A percentile compares a stretch with the other conserved stretches of the same genome.
Evolutionary conservation across 1,140 invertebrate genomes (phyloP).

Genomic region (Eumeta japonica): DNA sequence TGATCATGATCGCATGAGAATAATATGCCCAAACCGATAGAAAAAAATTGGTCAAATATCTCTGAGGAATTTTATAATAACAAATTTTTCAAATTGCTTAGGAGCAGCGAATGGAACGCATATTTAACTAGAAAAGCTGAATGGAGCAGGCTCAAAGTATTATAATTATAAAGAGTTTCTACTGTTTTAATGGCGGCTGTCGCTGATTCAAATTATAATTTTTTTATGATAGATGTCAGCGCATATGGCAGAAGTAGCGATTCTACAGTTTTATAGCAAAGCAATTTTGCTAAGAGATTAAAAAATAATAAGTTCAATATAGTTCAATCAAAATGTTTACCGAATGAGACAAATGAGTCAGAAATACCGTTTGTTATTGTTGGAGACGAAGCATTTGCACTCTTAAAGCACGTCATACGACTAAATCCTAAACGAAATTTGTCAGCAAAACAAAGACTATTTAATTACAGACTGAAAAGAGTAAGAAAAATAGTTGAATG

Average conservation of each 20-base stretch:
- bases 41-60: conserved; percentile 1
- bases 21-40: conserved; percentile 5
- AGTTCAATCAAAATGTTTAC: neutral
- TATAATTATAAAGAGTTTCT: too few relatives aligned
- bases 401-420: neutral
- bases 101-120: neutral
- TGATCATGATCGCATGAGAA: neutral
- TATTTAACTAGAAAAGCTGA: neutral
- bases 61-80: conserved; percentile 1
- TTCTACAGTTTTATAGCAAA: neutral
- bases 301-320: neutral
- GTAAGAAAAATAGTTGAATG: neutral
- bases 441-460: neutral
- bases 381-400: conserved; percentile 2
- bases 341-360: neutral
- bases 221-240: neutral
- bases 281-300: neutral
- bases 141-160: neutral
- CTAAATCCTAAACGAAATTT: neutral
- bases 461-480: neutral
- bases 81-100: too few relatives aligned
- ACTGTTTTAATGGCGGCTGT: too few relatives aligned
- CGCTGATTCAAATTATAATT: too few relatives aligned
- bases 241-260: neutral
- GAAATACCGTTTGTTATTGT: neutral